Evolutionary conservation across 2,888 invertebrate species (phyloP), one percentile per base, ranked within the genome.

Genomic region (Parthenolecanium corni): DNA sequence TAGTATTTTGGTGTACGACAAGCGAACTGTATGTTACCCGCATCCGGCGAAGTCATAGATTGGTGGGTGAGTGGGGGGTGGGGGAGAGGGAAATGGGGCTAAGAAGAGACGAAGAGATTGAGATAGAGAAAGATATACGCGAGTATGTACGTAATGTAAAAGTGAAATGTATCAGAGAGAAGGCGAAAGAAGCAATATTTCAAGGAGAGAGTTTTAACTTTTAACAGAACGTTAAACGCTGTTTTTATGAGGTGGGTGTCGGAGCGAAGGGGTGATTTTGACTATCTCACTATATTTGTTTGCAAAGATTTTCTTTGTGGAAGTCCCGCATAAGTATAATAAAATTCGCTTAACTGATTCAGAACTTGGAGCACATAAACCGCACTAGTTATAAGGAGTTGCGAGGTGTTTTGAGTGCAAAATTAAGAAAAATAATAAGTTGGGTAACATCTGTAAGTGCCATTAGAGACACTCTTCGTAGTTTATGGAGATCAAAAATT

Each of bases 171-270:
- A n/a, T n/a, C n/a, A n/a, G n/a, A n/a, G 56, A n/a, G n/a, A n/a
- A 44, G 24, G 56, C 25, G 24, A 56, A 56, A 4, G 9, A 31
- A 6, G 9, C 9, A 42, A 56, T 56, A 56, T 56, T 56, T 56
- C 42, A 56, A 56, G 46, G 44, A 31, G 4, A 31, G 31, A 56
- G 56, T 56, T 44, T 56, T 56, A 56, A 56, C 56, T 56, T 44
- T 56, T 56, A 56, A 56, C 56, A 56, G 56, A 56, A 56, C 42
- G 42, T 56, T 56, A 46, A 56, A 56, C 42, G 44, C 42, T 56
- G 42, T 40, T 31, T n/a, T n/a, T n/a, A 46, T 25, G 56, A 46
- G 25, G 24, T 23, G 42, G 56, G 23, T 24, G 40, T 46, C 56
- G 56, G 40, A n/a, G n/a, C n/a, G n/a, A n/a, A n/a, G n/a, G n/a